Percentiles rank a stretch among this genome's conserved stretches.
phyloP scores from a whole-genome alignment of 2,113 vertebrate genomes.

The Spea bombifrons region DNA sequence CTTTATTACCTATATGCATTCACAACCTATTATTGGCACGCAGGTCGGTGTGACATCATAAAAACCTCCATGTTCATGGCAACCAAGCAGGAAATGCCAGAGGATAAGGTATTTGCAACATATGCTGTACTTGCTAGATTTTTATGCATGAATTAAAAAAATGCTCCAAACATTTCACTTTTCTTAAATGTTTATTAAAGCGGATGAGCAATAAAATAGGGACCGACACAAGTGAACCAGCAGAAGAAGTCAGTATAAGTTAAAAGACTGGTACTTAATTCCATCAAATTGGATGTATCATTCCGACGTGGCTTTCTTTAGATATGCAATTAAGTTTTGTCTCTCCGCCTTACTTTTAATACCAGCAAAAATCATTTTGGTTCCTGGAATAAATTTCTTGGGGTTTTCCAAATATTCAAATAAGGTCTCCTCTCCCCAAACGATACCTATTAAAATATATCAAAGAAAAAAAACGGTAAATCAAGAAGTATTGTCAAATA shows the following conservation, averaged over 20 bases:
- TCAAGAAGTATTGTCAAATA: no score
- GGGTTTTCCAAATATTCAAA: slow-evolving; percentile 82
- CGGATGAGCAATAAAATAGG: not conserved
- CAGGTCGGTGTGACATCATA: no score
- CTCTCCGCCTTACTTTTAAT: slow-evolving; percentile 84
- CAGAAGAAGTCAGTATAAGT: not conserved
- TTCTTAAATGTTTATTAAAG: not conserved
- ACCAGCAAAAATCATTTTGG: slow-evolving; percentile 82
- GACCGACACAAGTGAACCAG: not conserved
- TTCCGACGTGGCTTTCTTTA: slow-evolving; percentile 74
- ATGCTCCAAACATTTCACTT: no score
- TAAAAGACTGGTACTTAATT: not conserved
- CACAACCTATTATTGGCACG: no score
- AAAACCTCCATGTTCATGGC: no score
- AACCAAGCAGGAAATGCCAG: no score
- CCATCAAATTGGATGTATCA: slow-evolving; percentile 45
- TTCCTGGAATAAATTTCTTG: slow-evolving; percentile 85
- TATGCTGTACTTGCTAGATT: no score
- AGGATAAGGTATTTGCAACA: no score
- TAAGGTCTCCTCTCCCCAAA: slow-evolving; percentile 72
- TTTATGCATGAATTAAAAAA: no score
- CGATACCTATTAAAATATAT: slow-evolving; percentile 61
- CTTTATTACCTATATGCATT: no score
- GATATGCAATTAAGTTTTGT: slow-evolving; percentile 73
- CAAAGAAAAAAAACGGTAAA: not conserved